A percentile compares a stretch with the other conserved stretches of the same genome.
Evolutionary conservation across 2,888 invertebrate species (phyloP).

Genomic region (Synergus itoensis): DNA sequence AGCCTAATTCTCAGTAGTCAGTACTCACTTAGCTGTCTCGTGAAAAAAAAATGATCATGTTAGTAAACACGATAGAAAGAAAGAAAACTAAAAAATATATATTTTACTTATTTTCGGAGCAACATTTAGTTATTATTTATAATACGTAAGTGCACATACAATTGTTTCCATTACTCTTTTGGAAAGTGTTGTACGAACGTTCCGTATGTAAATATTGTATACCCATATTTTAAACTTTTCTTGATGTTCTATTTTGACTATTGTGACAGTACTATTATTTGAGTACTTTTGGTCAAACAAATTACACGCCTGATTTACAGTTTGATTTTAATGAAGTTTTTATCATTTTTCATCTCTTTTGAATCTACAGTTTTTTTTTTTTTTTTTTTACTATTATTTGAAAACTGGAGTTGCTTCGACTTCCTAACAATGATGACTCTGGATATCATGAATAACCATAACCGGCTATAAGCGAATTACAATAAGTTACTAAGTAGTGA

Average conservation of each 20-base stretch:
- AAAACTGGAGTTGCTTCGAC: conserved; percentile 40
- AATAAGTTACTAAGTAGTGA: conserved; percentile 37
- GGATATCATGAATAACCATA: conserved; percentile 37
- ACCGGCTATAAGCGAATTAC: conserved; percentile 40
- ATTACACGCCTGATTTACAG: background rate
- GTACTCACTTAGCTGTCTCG: conserved; percentile 31
- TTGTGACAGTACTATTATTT: conserved; percentile 13
- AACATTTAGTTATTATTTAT: conserved; percentile 71
- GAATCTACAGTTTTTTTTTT: background rate
- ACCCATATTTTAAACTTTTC: background rate
- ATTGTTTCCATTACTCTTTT: conserved; percentile 31
- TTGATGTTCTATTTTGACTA: conserved; percentile 11
- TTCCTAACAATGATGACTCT: conserved; percentile 26
- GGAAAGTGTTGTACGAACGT: background rate
- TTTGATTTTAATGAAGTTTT: background rate
- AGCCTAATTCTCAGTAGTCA: conserved; percentile 39
- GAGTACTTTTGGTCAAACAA: background rate
- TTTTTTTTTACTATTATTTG: no score
- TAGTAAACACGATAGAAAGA: conserved; percentile 42
- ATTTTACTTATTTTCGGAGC: conserved; percentile 73
- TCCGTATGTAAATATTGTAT: background rate
- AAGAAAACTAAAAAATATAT: conserved; percentile 60
- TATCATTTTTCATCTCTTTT: background rate
- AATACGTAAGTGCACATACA: conserved; percentile 57
- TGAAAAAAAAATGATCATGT: conserved; percentile 36